Evolutionary conservation across 2,888 invertebrate species (phyloP).

Genomic region (Leucoptera coffeella): DNA sequence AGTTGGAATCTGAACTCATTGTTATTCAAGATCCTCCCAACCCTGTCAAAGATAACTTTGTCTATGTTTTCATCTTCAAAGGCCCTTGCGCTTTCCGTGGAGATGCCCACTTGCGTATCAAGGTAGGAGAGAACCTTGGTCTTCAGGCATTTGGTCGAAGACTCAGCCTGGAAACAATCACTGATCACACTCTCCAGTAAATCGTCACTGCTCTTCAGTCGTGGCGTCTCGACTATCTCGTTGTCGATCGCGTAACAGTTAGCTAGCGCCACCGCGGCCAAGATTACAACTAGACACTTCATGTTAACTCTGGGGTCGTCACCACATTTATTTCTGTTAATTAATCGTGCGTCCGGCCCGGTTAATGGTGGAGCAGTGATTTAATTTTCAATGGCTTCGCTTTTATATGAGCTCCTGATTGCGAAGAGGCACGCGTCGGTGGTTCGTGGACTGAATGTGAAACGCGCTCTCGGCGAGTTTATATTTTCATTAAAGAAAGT

Average conservation of each 20-base stretch:
- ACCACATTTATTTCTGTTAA: conserved; percentile 41
- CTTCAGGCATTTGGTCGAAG: conserved; percentile 68
- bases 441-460: conserved; percentile 25
- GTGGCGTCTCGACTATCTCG: conserved; percentile 43
- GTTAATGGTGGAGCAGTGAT: conserved; percentile 51
- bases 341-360: conserved; percentile 35
- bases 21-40: conserved; percentile 63
- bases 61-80: conserved; percentile 60
- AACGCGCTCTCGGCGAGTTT: conserved; percentile 37
- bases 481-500: conserved; percentile 49
- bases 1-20: conserved; percentile 68
- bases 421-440: conserved; percentile 40
- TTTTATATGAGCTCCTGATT: conserved; percentile 57
- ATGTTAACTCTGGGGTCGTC: conserved; percentile 25
- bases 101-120: conserved; percentile 62
- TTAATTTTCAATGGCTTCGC: conserved; percentile 60
- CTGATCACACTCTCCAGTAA: conserved; percentile 64
- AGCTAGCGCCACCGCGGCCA: conserved; percentile 44
- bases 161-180: conserved; percentile 63
- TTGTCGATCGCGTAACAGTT: conserved; percentile 49
- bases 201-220: conserved; percentile 60
- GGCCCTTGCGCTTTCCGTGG: conserved; percentile 55
- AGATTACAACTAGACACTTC: conserved; percentile 47
- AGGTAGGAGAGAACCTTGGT: conserved; percentile 70
- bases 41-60: conserved; percentile 67